Evolutionary conservation across 2,113 vertebrate species (phyloP).

Genomic region (Aythya baeri): DNA sequence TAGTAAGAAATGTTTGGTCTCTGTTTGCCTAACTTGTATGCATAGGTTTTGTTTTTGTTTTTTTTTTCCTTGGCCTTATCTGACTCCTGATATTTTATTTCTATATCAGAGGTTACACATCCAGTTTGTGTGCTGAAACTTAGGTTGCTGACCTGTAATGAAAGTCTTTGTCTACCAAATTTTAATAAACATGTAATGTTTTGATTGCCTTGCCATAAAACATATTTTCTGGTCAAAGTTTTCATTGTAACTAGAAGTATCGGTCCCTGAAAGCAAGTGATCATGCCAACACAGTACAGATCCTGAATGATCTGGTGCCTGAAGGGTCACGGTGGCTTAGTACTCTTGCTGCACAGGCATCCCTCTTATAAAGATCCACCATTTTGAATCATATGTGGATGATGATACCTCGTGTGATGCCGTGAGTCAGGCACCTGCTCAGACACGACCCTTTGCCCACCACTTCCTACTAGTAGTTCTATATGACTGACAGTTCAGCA

Average conservation of each 20-base stretch:
- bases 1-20: background rate
- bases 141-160: background rate
- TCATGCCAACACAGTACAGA: background rate
- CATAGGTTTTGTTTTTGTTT: background rate
- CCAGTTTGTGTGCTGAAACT: background rate
- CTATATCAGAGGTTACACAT: background rate
- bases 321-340: background rate
- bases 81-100: background rate
- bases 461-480: slow-evolving; percentile 24
- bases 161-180: background rate
- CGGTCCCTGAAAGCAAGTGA: background rate
- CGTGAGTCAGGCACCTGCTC: slow-evolving; percentile 36
- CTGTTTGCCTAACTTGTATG: background rate
- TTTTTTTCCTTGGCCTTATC: background rate
- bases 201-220: background rate
- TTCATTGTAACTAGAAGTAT: background rate
- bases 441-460: slow-evolving; percentile 2
- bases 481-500: slow-evolving; percentile 2
- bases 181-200: background rate
- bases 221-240: background rate
- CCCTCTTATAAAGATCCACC: background rate
- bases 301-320: background rate
- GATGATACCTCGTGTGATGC: background rate
- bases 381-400: background rate
- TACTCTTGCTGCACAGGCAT: background rate